These are phyloP conservation scores for Falco cherrug DNA, from an alignment of 2,797 vertebrate species.

Conservation along the genomic window DNA sequence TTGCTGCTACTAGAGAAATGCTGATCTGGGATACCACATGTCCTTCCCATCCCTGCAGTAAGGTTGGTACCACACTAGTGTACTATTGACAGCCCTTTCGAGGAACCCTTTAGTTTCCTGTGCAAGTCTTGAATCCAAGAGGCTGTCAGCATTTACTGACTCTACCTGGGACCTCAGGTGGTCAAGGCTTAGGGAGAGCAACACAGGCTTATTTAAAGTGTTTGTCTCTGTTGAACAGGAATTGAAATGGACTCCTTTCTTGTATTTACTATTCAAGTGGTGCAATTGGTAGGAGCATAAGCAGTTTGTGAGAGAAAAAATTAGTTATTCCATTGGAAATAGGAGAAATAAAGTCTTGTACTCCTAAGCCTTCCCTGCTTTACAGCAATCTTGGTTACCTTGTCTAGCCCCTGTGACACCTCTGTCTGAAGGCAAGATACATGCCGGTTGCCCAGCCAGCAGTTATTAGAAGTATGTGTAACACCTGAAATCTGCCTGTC, in stretches of 20 bases:
- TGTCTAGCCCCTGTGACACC: neutral
- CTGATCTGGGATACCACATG: neutral
- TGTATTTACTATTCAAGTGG: neutral
- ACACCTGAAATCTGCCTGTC: neutral
- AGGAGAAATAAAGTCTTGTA: neutral
- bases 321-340: neutral
- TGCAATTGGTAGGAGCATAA: neutral
- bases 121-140: neutral
- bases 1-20: neutral
- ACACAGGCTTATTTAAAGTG: neutral
- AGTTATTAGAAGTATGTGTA: neutral
- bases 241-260: neutral
- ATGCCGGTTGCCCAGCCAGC: neutral
- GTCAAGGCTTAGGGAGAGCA: neutral
- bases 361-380: neutral
- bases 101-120: neutral
- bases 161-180: neutral
- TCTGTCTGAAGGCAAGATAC: neutral
- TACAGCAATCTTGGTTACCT: neutral
- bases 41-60: neutral
- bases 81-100: neutral
- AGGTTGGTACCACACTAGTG: neutral
- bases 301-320: neutral
- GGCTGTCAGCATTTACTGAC: accelerated
- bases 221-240: neutral